These are phyloP conservation scores for Sebastes vulpes DNA, from an alignment of 2,797 vertebrate genomes.

Conservation along the genomic window DNA sequence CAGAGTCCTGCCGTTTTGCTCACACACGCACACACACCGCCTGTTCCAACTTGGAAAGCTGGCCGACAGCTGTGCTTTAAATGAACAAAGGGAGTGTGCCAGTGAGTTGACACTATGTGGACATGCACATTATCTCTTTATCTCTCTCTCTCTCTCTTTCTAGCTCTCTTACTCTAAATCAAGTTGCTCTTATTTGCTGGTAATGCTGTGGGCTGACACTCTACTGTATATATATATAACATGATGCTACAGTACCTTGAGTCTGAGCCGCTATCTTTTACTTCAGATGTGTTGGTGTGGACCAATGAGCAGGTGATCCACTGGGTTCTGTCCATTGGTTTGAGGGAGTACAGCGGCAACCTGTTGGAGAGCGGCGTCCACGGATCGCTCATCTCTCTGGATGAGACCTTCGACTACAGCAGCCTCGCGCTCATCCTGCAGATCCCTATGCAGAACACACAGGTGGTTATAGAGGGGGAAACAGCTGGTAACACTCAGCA, in stretches of 20 bases:
- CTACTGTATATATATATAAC: neutral
- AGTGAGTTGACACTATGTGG: constrained; percentile 71
- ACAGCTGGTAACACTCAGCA: neutral
- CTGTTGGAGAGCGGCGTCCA: constrained; percentile 94
- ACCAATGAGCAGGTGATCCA: constrained; percentile 88
- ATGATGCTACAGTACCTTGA: neutral
- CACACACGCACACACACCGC: constrained; percentile 56
- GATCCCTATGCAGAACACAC: constrained; percentile 97
- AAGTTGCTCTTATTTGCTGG: neutral
- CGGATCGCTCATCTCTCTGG: constrained; percentile 91
- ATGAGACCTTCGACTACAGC: constrained; percentile 96
- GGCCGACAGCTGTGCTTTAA: constrained; percentile 82
- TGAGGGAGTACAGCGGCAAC: constrained; percentile 93
- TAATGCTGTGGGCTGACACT: neutral
- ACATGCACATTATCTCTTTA: constrained; percentile 69
- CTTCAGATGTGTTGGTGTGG: constrained; percentile 85
- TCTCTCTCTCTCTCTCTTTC: constrained; percentile 25
- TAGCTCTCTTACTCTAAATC: neutral
- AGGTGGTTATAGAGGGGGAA: constrained; percentile 81
- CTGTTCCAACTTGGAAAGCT: constrained; percentile 81
- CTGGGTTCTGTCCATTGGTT: constrained; percentile 95
- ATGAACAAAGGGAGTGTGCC: constrained; percentile 84
- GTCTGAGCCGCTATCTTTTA: neutral
- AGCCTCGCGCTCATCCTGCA: constrained; percentile 95
- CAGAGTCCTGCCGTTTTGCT: constrained; percentile 64